Evolutionary conservation across 2,113 vertebrate species (phyloP), one percentile per base, ranked within the genome.

Genomic region (Aphyosemion australe): DNA sequence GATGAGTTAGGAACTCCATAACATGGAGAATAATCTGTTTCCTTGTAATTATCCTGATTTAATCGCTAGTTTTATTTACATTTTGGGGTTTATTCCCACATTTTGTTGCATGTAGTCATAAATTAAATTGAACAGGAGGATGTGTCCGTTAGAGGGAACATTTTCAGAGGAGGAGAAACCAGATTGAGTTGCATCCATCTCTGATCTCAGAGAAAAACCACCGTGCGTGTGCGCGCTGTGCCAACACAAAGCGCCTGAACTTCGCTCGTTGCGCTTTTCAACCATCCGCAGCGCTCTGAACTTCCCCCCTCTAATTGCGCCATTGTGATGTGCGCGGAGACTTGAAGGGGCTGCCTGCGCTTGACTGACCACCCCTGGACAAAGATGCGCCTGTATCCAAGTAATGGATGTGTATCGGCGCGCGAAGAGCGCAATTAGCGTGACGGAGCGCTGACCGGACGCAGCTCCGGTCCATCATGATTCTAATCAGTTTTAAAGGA

Each of bases 381-480:
- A 79, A 79, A 74, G 53, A 68, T 13, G 12, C 13, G 6, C 52
- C 63, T 76, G 74, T 78, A 51, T 21, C 18, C 13, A 1, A 2
- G n/a, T n/a, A n/a, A n/a, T 2, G 14, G 1, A 6, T 3, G 41
- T 1, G 68, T 46, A 46, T 12, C 19, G 66, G n/a, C 37, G 54
- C 46, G 13, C 13, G 0, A 6, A 18, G 2, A 18, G 21, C 53
- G 18, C 56, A 19, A 42, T 42, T 42, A 37, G 34, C 34, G 9
- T 7, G 34, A 37, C 18, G 1, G 13, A 11, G 10, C 19, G 16
- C 3, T 48, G 72, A 48, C 51, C 42, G 14, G 59, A 46, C 10
- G 42, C n/a, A n/a, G 3, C 19, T 49, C 2, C 0, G 14, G 2
- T 56, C 11, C 32, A 20, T 34, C 39, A 7, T 49, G 11, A 42